Evolutionary conservation across 2,888 invertebrate genomes (phyloP).

Genomic region (Epinotia bilunana): DNA sequence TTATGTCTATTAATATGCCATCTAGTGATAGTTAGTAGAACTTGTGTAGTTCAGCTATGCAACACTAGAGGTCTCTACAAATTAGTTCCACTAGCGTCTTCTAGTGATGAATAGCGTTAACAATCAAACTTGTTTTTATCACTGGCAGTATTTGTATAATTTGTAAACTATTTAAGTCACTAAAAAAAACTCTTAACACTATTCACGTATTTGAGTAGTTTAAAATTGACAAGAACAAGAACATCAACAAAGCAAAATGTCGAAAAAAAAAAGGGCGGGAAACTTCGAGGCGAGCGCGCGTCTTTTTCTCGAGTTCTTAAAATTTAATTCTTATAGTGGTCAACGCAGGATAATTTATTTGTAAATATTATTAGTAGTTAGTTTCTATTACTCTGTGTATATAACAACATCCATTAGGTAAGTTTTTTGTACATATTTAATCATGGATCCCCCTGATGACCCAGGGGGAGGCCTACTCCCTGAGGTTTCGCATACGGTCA

Average conservation of each 20-base stretch:
- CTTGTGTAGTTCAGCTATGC: constrained; percentile 24
- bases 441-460: too few relatives aligned
- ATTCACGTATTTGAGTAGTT: neutral
- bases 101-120: constrained; percentile 10
- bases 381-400: too few relatives aligned
- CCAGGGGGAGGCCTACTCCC: too few relatives aligned
- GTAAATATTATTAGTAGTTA: too few relatives aligned
- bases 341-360: too few relatives aligned
- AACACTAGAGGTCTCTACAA: constrained; percentile 8
- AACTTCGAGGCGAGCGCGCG: too few relatives aligned
- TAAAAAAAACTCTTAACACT: neutral
- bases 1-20: constrained; percentile 1
- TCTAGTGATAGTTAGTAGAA: constrained; percentile 4
- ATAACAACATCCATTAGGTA: too few relatives aligned
- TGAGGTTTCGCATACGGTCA: too few relatives aligned
- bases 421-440: too few relatives aligned
- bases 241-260: neutral
- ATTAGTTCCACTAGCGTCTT: neutral
- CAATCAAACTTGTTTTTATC: neutral
- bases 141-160: neutral
- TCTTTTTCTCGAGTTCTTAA: too few relatives aligned
- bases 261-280: too few relatives aligned
- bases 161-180: neutral
- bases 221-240: neutral
- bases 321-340: too few relatives aligned